phyloP scores from a whole-genome alignment of 2,113 vertebrate genomes.

The Nannobrachium achirus region DNA sequence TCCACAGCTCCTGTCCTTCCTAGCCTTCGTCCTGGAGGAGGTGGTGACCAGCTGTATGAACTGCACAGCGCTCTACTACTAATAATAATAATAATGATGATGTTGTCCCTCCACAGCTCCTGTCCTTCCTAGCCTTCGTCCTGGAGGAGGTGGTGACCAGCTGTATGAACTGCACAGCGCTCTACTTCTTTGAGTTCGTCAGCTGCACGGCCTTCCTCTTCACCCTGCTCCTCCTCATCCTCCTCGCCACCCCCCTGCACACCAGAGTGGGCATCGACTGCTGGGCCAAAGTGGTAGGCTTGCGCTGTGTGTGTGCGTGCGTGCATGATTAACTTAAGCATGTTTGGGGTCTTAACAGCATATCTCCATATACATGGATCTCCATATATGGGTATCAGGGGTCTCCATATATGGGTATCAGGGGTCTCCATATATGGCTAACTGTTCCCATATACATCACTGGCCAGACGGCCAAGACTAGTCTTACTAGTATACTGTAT shows the following conservation, averaged over 20 bases:
- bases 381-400: too few species aligned
- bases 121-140: conserved; percentile 88
- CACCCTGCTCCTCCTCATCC: conserved; percentile 80
- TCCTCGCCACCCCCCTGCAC: conserved; percentile 78
- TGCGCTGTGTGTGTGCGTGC: background rate
- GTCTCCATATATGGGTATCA: too few species aligned
- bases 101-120: conserved; percentile 73
- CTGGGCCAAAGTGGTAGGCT: conserved; percentile 79
- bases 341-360: too few species aligned
- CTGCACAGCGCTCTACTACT: conserved; percentile 78
- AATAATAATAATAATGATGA: background rate
- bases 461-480: too few species aligned
- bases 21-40: conserved; percentile 91
- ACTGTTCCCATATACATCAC: too few species aligned
- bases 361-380: too few species aligned
- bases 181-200: conserved; percentile 93
- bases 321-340: too few species aligned
- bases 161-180: conserved; percentile 76
- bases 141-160: conserved; percentile 85
- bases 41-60: conserved; percentile 62
- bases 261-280: conserved; percentile 65
- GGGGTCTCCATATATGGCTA: too few species aligned
- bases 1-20: background rate
- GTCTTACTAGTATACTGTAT: too few species aligned
- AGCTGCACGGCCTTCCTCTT: conserved; percentile 91